Conservation (phyloP, 1,140 invertebrate genomes). For the Globodera rostochiensis region DNA sequence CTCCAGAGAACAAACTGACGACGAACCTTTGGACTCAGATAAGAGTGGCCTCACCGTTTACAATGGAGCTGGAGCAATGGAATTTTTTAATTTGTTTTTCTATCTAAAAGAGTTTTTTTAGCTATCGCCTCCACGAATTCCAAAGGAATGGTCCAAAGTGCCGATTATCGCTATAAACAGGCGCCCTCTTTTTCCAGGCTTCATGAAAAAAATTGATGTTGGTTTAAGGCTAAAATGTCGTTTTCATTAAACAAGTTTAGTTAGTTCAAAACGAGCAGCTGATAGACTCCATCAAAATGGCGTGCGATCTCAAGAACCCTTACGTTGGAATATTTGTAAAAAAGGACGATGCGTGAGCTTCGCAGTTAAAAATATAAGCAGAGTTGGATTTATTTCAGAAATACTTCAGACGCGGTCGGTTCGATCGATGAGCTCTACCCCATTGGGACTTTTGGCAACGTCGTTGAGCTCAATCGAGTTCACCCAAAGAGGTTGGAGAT, state of each 20-base stretch:
- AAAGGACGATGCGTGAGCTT: constrained; percentile 80
- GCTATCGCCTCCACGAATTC: constrained; percentile 73
- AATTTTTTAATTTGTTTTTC: background rate
- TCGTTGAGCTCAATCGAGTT: constrained; percentile 75
- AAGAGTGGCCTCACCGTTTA: background rate
- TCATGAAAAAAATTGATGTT: constrained; percentile 95
- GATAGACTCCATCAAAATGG: constrained; percentile 68
- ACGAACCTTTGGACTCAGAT: constrained; percentile 1
- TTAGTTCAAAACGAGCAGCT: constrained; percentile 80
- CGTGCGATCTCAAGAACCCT: constrained; percentile 68
- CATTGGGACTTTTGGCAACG: constrained; percentile 95
- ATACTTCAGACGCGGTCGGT: constrained; percentile 74
- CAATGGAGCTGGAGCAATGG: background rate
- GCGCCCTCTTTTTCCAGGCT: constrained; percentile 94
- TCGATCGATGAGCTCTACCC: constrained; percentile 84
- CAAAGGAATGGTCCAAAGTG: constrained; percentile 91
- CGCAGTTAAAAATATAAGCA: constrained; percentile 41
- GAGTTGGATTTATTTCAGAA: constrained; percentile 47
- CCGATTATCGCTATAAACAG: constrained; percentile 89
- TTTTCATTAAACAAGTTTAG: constrained; percentile 33
- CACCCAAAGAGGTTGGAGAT: constrained; percentile 80
- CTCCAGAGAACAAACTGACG: background rate
- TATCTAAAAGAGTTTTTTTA: constrained; percentile 13
- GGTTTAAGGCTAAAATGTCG: constrained; percentile 32
- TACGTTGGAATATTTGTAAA: constrained; percentile 97